Evolutionary conservation across 2,888 invertebrate species (phyloP).

Genomic region (Caenorhabditis imperialis): DNA sequence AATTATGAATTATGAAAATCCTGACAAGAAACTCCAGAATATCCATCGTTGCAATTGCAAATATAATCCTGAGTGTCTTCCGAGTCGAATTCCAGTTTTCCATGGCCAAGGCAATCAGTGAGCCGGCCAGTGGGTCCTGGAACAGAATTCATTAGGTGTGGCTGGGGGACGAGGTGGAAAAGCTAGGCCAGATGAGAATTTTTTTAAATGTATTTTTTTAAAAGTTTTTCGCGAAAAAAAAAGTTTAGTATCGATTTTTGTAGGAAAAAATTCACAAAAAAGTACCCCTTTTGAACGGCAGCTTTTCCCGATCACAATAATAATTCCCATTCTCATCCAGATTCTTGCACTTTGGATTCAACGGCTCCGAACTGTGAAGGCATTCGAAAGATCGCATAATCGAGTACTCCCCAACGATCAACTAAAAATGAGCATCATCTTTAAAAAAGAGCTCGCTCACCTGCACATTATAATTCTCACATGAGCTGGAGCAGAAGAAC

Average conservation of each 20-base stretch:
- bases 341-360: neutral
- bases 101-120: neutral
- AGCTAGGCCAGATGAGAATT: too few species aligned
- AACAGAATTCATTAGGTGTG: too few species aligned
- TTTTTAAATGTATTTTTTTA: too few species aligned
- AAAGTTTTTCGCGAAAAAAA: too few species aligned
- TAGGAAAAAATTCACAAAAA: too few species aligned
- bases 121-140: neutral
- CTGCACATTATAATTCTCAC: conserved; percentile 5
- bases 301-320: neutral
- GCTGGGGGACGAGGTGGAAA: too few species aligned
- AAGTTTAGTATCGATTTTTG: too few species aligned
- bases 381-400: conserved; percentile 3
- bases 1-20: too few species aligned
- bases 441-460: neutral
- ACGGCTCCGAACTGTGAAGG: neutral
- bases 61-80: too few species aligned
- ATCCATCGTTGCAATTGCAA: too few species aligned
- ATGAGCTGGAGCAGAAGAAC: neutral
- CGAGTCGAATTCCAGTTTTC: neutral
- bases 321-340: neutral
- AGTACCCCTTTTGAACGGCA: conserved; percentile 8
- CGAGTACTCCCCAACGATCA: neutral
- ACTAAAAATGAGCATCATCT: neutral
- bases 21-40: too few species aligned